Conservation (phyloP, 2,797 vertebrate genomes). For the Philypnodon macrostomus region DNA sequence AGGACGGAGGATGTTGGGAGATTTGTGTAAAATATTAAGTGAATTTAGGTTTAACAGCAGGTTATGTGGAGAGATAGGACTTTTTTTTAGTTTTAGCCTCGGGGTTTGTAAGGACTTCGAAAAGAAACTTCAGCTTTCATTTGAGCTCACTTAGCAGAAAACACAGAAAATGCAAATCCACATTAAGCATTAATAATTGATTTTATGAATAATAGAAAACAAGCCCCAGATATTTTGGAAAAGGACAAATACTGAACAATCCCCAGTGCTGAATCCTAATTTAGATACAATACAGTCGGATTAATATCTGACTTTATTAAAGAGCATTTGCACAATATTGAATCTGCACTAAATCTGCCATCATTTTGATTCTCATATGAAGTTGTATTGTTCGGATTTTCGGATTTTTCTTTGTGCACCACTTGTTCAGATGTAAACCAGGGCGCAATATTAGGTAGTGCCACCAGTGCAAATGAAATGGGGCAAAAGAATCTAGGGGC, state of each 20-base stretch:
- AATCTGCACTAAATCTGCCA: too few relatives aligned
- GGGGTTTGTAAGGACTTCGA: conserved; percentile 34
- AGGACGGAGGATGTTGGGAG: conserved; percentile 34
- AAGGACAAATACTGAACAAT: conserved; percentile 12
- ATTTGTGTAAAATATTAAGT: conserved; percentile 30
- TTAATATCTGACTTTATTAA: background rate
- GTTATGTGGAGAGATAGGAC: conserved; percentile 53
- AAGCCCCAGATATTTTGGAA: conserved; percentile 12
- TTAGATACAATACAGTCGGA: background rate
- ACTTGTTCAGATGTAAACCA: too few relatives aligned
- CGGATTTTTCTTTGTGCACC: too few relatives aligned
- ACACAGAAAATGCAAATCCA: conserved; percentile 28
- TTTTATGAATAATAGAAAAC: conserved; percentile 20
- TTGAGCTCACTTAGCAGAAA: conserved; percentile 21
- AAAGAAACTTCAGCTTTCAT: conserved; percentile 30
- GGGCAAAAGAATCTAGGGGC: too few relatives aligned
- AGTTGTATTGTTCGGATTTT: too few relatives aligned
- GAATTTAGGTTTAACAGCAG: conserved; percentile 38
- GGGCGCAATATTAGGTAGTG: too few relatives aligned
- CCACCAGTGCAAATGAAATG: too few relatives aligned
- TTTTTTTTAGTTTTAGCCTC: conserved; percentile 45
- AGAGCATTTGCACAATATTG: too few relatives aligned
- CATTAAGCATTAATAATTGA: conserved; percentile 28
- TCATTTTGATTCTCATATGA: too few relatives aligned
- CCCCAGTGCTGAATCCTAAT: background rate